Percentiles rank a stretch among this genome's conserved stretches.
These are phyloP conservation scores for Pomatorhinus ruficollis DNA, from an alignment of 2,113 vertebrate species.

Conservation along the genomic window DNA sequence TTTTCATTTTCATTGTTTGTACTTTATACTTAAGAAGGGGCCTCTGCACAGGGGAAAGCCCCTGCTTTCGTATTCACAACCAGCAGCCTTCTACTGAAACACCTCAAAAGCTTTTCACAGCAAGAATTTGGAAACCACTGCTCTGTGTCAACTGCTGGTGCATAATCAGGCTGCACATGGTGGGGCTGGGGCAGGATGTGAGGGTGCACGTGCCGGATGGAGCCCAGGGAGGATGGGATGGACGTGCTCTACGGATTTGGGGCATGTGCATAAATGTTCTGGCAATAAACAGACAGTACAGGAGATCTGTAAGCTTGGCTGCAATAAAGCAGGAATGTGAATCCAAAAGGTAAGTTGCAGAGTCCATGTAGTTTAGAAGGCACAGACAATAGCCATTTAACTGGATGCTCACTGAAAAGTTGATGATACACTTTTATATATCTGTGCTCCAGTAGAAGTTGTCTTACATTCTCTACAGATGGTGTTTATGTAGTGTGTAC, in stretches of 20 bases:
- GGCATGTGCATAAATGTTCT: background rate
- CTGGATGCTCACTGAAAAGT: background rate
- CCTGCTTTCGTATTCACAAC: slow-evolving; percentile 60
- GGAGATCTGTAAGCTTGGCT: background rate
- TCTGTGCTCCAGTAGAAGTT: slow-evolving; percentile 38
- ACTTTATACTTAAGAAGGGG: slow-evolving; percentile 67
- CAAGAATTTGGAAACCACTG: slow-evolving; percentile 9
- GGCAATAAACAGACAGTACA: background rate
- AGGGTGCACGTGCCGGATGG: background rate
- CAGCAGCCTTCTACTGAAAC: slow-evolving; percentile 27
- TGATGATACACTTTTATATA: background rate
- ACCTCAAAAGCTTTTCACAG: background rate
- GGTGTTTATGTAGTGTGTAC: slow-evolving; percentile 65
- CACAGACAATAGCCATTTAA: background rate
- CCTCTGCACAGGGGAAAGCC: slow-evolving; percentile 7
- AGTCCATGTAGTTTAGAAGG: background rate
- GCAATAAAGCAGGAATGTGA: background rate
- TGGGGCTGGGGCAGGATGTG: background rate
- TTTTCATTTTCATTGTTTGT: slow-evolving; percentile 78
- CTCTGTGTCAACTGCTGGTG: background rate
- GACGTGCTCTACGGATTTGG: background rate
- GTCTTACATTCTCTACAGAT: slow-evolving; percentile 68
- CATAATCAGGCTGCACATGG: background rate
- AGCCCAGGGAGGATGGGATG: background rate
- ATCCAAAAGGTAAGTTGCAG: background rate